Base-by-base conservation (phyloP, 2,113 vertebrate genomes). In the Deroptyus accipitrinus region DNA sequence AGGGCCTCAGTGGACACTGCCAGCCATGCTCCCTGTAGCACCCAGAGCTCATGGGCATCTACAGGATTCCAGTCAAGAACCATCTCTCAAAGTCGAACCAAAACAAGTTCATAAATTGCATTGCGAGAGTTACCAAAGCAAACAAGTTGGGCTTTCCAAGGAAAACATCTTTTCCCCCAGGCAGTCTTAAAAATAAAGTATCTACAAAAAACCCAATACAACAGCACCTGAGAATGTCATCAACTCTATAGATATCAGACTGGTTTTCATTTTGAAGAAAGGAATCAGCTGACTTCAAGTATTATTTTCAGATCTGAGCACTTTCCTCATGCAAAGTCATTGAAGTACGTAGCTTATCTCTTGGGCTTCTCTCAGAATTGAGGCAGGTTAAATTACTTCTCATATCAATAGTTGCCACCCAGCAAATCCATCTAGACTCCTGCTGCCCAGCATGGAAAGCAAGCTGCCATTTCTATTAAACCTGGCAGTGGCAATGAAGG, bases 11-110 rank as follows among this genome's bases (percentile, higher is more conserved):
- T 1, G 4, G 51, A 7, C 25, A 13, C 49, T 2, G 4, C 18
- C 31, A 42, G 22, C 30, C 13, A 1, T 3, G 1, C 3, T 18
- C 31, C 8, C 28, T 5, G 2, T 10, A 11, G 66, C 69, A 37
- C 57, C 17, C 9, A 1, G 5, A 55, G 70, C 18, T 46, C 28
- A n/a, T 9, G 17, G 20, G 11, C 16, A 18, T 15, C 27, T 11
- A 35, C 17, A 18, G 42, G 8, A 13, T 11, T 17, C 17, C 33
- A 9, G n/a, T 3, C 70, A 31, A 11, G 25, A 4, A 14, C 6
- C 23, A 17, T 24, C n/a, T 49, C 52, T 14, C 19, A 18, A 41
- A 30, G 41, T 8, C 35, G 27, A 33, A 30, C 28, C 3, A 3
- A 42, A 55, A 16, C 8, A 35, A 33, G 20, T 8, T 10, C 14